Conservation (phyloP, 2,888 invertebrate species). For the Uropetala carovei region DNA sequence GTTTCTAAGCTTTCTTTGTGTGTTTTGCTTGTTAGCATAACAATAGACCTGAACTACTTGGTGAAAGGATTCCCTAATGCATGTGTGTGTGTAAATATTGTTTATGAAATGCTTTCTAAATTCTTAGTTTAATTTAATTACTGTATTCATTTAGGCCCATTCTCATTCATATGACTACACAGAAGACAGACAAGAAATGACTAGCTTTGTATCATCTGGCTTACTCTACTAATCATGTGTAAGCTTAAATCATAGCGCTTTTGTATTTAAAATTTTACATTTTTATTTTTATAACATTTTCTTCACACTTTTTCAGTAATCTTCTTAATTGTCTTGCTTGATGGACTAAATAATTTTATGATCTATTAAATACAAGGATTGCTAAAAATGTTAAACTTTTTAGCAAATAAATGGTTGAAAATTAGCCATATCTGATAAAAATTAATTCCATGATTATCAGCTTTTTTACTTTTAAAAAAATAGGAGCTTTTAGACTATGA, state of each 20-base stretch:
- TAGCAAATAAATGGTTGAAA: no score
- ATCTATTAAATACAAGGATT: no score
- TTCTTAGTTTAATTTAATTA: neutral
- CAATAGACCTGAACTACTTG: neutral
- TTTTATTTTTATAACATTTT: no score
- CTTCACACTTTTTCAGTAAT: no score
- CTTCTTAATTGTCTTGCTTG: no score
- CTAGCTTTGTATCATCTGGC: constrained; percentile 42
- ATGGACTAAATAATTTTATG: no score
- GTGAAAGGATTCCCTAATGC: neutral
- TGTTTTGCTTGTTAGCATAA: neutral
- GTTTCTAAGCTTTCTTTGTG: neutral
- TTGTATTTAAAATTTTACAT: neutral
- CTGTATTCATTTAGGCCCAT: neutral
- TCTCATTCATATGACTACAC: constrained; percentile 35
- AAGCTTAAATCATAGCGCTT: neutral
- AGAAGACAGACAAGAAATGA: constrained; percentile 36
- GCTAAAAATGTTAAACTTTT: no score
- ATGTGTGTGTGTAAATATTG: constrained; percentile 28
- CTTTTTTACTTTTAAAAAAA: neutral
- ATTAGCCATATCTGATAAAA: no score
- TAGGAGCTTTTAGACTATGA: neutral
- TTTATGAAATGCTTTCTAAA: neutral
- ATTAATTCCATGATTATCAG: no score
- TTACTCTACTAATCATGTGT: constrained; percentile 1